Evolutionary conservation across 1,140 invertebrate species (phyloP).

Genomic region (Colletes gigas): DNA sequence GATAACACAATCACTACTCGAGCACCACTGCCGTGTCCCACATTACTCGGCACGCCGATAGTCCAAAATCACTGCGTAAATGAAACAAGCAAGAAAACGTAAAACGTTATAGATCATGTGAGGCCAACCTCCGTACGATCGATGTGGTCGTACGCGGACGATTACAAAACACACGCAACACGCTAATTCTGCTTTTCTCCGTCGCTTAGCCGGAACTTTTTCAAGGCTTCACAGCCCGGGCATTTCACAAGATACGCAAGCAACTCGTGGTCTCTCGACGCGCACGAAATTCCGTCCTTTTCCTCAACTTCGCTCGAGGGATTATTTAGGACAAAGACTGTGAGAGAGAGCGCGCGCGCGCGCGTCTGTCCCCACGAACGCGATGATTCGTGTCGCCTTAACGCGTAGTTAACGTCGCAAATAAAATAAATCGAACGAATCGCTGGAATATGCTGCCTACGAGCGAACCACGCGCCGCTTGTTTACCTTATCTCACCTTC

Average conservation of each 20-base stretch:
- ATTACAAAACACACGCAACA: conserved; percentile 37
- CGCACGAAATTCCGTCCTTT: conserved; percentile 19
- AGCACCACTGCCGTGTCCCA: conserved; percentile 48
- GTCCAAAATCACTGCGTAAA: conserved; percentile 51
- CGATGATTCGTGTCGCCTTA: conserved; percentile 4
- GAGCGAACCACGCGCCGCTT: conserved; percentile 34
- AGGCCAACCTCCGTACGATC: neutral
- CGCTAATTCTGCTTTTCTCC: conserved; percentile 22
- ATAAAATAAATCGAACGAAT: conserved; percentile 7
- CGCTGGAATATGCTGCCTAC: conserved; percentile 9
- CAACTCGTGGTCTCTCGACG: neutral
- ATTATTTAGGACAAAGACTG: conserved; percentile 34
- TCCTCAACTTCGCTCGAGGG: neutral
- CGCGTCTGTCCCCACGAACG: neutral
- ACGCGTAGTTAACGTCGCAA: neutral
- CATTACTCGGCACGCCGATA: conserved; percentile 59
- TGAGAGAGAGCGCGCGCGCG: neutral
- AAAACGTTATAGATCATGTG: neutral
- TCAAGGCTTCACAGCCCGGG: conserved; percentile 2
- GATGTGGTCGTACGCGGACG: conserved; percentile 15
- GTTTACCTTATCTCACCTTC: conserved; percentile 47
- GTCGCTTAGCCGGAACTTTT: conserved; percentile 13
- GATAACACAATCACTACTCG: conserved; percentile 59
- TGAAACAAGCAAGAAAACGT: conserved; percentile 18
- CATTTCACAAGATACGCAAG: conserved; percentile 29